Conservation (phyloP, 2,113 vertebrate species). For the Pelecanus crispus region DNA sequence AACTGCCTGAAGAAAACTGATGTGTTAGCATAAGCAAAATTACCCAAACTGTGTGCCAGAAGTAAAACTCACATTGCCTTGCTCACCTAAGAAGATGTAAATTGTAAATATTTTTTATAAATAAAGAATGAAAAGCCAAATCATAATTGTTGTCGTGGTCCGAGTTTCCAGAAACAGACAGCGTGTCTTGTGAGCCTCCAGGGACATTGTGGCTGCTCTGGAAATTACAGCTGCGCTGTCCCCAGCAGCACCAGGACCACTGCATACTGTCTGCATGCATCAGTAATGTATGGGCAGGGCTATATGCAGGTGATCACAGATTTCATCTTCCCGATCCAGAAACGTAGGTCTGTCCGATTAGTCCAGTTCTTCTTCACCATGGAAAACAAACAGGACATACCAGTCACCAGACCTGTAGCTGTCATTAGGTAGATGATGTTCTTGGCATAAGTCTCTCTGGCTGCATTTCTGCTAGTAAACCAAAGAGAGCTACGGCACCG, state of each 20-base stretch:
- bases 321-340: background rate
- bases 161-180: background rate
- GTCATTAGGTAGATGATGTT: background rate
- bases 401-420: background rate
- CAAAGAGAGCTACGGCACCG: background rate
- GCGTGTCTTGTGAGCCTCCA: background rate
- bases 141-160: background rate
- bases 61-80: background rate
- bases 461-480: background rate
- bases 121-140: background rate
- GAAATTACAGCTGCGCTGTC: background rate
- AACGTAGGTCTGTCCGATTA: background rate
- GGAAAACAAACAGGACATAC: background rate
- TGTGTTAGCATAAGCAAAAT: constrained; percentile 7
- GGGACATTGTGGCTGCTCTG: background rate
- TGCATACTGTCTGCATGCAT: background rate
- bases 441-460: background rate
- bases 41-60: background rate
- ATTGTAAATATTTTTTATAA: background rate
- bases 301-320: background rate
- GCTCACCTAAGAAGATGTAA: background rate
- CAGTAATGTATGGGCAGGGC: background rate
- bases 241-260: background rate
- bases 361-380: background rate
- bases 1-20: constrained; percentile 3